A percentile compares a stretch with the other conserved stretches of the same genome.
These are phyloP conservation scores for Phalanger gymnotis DNA, from an alignment of 2,797 vertebrate species.

Conservation along the genomic window DNA sequence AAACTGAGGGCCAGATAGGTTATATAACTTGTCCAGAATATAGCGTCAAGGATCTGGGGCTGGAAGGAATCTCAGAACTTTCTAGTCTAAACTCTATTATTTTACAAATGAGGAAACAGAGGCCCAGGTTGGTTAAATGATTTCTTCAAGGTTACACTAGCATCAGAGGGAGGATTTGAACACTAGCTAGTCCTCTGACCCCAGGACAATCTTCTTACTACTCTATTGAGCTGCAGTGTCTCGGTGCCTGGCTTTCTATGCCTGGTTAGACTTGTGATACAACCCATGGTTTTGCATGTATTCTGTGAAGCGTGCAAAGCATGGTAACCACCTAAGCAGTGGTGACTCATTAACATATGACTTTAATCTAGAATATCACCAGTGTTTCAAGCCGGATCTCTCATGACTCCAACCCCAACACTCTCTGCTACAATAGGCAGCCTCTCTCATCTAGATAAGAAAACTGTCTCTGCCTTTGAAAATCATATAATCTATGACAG, in stretches of 20 bases:
- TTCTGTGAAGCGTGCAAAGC: background rate
- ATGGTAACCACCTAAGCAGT: background rate
- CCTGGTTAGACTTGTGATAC: background rate
- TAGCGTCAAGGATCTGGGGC: background rate
- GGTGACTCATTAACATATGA: background rate
- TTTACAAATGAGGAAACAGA: background rate
- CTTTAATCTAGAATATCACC: background rate
- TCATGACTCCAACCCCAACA: background rate
- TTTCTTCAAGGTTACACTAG: background rate
- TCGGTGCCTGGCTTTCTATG: background rate
- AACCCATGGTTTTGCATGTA: background rate
- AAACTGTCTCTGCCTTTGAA: background rate
- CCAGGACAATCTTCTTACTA: background rate
- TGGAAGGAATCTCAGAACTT: background rate
- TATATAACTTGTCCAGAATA: background rate
- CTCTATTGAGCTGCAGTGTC: background rate
- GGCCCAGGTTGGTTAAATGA: background rate
- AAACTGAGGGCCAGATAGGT: background rate
- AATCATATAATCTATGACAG: background rate
- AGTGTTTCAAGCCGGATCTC: background rate
- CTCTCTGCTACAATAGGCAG: background rate
- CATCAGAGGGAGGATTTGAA: background rate
- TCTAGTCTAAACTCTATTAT: background rate
- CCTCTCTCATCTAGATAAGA: background rate
- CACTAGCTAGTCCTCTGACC: background rate